phyloP scores from a whole-genome alignment of 1,140 invertebrate species.

The Brachionus koreanus region DNA sequence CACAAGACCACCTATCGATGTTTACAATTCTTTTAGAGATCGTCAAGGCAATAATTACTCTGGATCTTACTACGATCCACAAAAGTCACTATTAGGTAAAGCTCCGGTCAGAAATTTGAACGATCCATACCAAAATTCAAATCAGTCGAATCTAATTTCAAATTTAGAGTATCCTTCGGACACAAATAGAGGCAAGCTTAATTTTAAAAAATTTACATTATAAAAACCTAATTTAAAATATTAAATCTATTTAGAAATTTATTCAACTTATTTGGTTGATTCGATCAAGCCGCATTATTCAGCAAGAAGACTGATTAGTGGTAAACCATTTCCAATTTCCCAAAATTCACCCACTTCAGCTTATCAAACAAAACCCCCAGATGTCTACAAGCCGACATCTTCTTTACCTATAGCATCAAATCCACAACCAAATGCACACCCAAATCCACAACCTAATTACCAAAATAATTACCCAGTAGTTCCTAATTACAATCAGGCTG shows the following conservation, averaged over 20 bases:
- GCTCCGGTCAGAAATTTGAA: constrained; percentile 20
- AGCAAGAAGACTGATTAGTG: constrained; percentile 35
- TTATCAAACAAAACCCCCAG: background rate
- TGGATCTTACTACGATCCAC: background rate
- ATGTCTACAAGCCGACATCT: background rate
- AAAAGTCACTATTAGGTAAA: background rate
- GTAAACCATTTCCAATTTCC: background rate
- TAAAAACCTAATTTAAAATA: background rate
- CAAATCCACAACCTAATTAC: background rate
- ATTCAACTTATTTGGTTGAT: constrained; percentile 42
- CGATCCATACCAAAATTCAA: background rate
- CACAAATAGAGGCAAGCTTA: constrained; percentile 8
- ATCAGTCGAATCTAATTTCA: background rate
- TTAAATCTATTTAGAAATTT: background rate
- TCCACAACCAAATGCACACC: background rate
- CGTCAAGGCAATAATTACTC: background rate
- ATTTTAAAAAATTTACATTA: background rate
- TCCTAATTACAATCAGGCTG: background rate
- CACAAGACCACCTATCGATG: background rate
- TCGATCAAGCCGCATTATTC: constrained; percentile 29
- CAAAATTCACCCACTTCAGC: background rate
- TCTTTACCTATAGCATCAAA: background rate
- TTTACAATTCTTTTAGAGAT: background rate
- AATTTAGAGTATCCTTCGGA: constrained; percentile 38
- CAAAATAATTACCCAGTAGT: background rate